phyloP scores from a whole-genome alignment of 2,888 invertebrate genomes.

The Bimastos eiseni region DNA sequence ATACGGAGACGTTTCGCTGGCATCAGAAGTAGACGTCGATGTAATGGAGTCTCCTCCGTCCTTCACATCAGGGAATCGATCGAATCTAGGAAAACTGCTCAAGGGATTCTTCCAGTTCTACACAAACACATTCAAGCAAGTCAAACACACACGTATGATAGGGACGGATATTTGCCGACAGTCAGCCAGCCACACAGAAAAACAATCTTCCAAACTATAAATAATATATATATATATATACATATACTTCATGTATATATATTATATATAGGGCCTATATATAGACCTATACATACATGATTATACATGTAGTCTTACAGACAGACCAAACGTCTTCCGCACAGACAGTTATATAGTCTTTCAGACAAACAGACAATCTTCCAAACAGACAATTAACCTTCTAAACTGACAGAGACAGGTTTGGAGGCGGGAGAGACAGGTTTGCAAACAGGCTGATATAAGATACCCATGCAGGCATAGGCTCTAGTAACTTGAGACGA shows the following conservation, averaged over 20 bases:
- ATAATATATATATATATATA: too few relatives aligned
- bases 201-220: background rate
- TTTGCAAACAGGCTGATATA: too few relatives aligned
- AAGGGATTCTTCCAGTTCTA: slow-evolving; percentile 3
- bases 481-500: too few relatives aligned
- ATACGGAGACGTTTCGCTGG: too few relatives aligned
- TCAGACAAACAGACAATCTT: background rate
- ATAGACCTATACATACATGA: too few relatives aligned
- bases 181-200: background rate
- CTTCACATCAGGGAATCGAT: background rate
- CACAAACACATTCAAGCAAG: background rate
- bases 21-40: background rate
- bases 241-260: too few relatives aligned
- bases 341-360: background rate
- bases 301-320: too few relatives aligned
- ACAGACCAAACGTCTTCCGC: background rate
- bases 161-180: background rate
- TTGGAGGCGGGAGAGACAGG: too few relatives aligned
- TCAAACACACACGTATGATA: background rate
- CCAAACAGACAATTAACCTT: background rate
- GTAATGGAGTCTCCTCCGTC: background rate
- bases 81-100: background rate
- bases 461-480: too few relatives aligned
- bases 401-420: background rate
- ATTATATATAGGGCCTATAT: too few relatives aligned